Evolutionary conservation across 2,797 vertebrate genomes (phyloP).

Genomic region (Threskiornis aethiopicus): DNA sequence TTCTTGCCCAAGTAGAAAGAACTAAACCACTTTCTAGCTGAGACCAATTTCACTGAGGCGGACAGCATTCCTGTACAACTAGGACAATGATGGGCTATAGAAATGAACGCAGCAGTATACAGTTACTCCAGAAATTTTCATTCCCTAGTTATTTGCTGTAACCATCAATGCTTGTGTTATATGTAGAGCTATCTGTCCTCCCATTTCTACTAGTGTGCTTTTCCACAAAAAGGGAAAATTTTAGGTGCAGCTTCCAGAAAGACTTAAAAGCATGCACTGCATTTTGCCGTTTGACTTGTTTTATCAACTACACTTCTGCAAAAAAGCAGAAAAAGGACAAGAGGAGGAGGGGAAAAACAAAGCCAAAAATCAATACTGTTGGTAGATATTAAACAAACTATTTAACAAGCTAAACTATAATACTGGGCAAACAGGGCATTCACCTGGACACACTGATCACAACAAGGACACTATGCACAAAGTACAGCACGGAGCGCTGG

Average conservation of each 20-base stretch:
- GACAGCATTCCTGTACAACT: background rate
- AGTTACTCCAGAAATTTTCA: background rate
- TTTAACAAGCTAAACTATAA: slow-evolving; percentile 45
- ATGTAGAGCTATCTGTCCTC: background rate
- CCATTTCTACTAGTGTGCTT: background rate
- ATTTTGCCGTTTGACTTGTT: slow-evolving; percentile 9
- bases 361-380: slow-evolving; percentile 51
- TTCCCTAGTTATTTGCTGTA: background rate
- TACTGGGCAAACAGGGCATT: slow-evolving; percentile 56
- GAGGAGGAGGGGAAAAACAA: background rate
- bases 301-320: slow-evolving; percentile 2
- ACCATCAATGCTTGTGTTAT: background rate
- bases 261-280: background rate
- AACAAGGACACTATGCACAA: slow-evolving; percentile 54
- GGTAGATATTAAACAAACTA: slow-evolving; percentile 47
- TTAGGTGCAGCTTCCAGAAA: background rate
- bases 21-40: background rate
- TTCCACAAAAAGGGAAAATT: background rate
- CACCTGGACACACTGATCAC: slow-evolving; percentile 36
- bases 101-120: background rate
- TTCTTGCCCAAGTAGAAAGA: background rate
- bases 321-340: background rate
- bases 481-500: slow-evolving; percentile 1
- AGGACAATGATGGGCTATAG: background rate
- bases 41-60: background rate